phyloP scores from a whole-genome alignment of 2,888 invertebrate species.

The Kryphioiulus occultus region DNA sequence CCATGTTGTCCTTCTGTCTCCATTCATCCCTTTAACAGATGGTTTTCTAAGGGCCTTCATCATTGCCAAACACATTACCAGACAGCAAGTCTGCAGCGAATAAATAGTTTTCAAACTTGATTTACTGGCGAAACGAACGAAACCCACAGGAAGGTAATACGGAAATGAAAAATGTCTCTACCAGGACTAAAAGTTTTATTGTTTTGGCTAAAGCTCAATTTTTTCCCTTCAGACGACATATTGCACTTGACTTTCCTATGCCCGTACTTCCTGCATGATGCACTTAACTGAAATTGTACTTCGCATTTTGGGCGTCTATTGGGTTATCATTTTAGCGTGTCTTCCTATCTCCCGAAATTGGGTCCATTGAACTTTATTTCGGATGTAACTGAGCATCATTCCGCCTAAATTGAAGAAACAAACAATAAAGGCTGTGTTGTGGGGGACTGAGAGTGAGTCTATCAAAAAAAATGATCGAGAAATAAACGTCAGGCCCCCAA shows the following conservation, averaged over 20 bases:
- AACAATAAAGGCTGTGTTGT: neutral
- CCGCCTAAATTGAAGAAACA: neutral
- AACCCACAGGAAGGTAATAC: neutral
- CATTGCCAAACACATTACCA: neutral
- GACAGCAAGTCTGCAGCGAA: neutral
- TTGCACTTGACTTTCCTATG: slow-evolving; percentile 11
- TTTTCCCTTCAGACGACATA: slow-evolving; percentile 14
- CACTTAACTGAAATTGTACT: neutral
- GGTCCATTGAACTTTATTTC: slow-evolving; percentile 19
- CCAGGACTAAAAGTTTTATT: slow-evolving; percentile 18
- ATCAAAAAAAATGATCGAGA: neutral
- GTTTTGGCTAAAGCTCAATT: neutral
- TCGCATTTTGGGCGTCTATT: neutral
- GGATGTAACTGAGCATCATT: neutral
- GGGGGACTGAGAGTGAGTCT: neutral
- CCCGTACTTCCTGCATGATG: neutral
- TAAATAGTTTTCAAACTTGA: neutral
- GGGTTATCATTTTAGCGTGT: slow-evolving; percentile 9
- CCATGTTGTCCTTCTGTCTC: slow-evolving; percentile 4
- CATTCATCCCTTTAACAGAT: neutral
- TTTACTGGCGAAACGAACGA: neutral
- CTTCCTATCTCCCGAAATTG: neutral
- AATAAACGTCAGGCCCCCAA: neutral
- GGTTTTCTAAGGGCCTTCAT: neutral
- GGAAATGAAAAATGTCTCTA: slow-evolving; percentile 11